Conservation (phyloP, 1,140 invertebrate genomes). For the Scaptomyza hsui region DNA sequence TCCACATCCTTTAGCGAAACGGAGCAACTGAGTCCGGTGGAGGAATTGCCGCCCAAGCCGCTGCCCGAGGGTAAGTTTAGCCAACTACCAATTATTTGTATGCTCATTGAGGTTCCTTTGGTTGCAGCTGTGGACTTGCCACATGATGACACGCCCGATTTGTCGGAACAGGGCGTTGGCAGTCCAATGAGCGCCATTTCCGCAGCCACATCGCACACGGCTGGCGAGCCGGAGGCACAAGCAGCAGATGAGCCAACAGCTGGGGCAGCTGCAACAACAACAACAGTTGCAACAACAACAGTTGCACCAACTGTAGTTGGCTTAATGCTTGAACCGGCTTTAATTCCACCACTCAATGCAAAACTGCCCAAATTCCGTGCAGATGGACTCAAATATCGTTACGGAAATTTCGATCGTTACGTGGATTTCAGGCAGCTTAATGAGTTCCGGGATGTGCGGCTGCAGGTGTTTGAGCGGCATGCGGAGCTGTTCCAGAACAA, state of each 20-base stretch:
- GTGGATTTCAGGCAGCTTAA: conserved; percentile 96
- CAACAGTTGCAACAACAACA: background rate
- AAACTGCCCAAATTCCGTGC: conserved; percentile 89
- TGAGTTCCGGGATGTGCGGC: conserved; percentile 91
- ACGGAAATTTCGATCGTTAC: conserved; percentile 98
- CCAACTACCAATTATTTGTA: background rate
- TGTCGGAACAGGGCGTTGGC: conserved; percentile 63
- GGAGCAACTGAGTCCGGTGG: conserved; percentile 71
- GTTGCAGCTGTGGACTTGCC: conserved; percentile 60
- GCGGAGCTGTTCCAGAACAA: conserved; percentile 94
- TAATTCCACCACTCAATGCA: conserved; percentile 59
- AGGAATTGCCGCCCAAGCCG: conserved; percentile 56
- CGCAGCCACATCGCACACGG: conserved; percentile 70
- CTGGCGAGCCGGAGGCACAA: conserved; percentile 63
- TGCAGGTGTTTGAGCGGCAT: conserved; percentile 91
- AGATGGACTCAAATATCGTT: conserved; percentile 92
- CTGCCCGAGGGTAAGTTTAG: conserved; percentile 60
- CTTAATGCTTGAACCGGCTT: conserved; percentile 56
- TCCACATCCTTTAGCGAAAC: conserved; percentile 81
- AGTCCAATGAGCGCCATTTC: conserved; percentile 77
- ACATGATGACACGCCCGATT: conserved; percentile 73
- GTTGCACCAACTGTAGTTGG: background rate
- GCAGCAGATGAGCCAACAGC: conserved; percentile 30
- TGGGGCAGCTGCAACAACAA: background rate
- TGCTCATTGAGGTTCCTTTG: too few relatives aligned